phyloP scores from a whole-genome alignment of 2,113 vertebrate species.

The Rhinoptilus africanus region DNA sequence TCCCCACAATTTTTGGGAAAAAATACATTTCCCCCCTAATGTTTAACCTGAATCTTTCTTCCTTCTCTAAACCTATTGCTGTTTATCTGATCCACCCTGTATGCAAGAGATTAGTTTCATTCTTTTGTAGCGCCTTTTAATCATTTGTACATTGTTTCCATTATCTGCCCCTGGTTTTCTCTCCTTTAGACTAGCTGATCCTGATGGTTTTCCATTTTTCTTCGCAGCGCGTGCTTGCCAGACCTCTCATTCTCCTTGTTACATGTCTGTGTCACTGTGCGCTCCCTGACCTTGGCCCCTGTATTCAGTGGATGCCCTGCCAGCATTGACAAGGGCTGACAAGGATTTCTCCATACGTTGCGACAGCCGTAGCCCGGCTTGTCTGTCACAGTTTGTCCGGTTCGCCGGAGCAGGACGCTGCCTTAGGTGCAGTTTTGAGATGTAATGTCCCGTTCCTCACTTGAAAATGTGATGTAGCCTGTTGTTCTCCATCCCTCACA shows the following conservation, averaged over 20 bases:
- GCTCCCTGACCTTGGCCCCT: not conserved
- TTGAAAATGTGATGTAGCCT: not conserved
- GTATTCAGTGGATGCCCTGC: not conserved
- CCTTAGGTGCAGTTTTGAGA: not conserved
- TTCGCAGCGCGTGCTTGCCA: not conserved
- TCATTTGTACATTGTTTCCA: not conserved
- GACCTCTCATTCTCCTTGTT: not conserved
- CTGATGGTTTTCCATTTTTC: not conserved
- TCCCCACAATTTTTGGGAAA: not conserved
- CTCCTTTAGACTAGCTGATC: not conserved
- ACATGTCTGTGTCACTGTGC: not conserved
- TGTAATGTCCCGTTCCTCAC: not conserved
- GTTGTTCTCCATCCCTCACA: not conserved
- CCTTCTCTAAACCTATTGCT: not conserved
- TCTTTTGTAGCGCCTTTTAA: not conserved
- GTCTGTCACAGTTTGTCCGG: fast-evolving
- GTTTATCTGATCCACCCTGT: not conserved
- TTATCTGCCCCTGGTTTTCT: not conserved
- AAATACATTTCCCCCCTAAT: no score
- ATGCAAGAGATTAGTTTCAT: not conserved
- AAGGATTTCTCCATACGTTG: fast-evolving
- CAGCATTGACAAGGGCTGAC: not conserved
- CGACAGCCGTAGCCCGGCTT: not conserved
- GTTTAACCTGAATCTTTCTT: not conserved
- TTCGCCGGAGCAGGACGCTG: not conserved